Base-by-base conservation (phyloP, 1,140 invertebrate species). In the Goniozus legneri region DNA sequence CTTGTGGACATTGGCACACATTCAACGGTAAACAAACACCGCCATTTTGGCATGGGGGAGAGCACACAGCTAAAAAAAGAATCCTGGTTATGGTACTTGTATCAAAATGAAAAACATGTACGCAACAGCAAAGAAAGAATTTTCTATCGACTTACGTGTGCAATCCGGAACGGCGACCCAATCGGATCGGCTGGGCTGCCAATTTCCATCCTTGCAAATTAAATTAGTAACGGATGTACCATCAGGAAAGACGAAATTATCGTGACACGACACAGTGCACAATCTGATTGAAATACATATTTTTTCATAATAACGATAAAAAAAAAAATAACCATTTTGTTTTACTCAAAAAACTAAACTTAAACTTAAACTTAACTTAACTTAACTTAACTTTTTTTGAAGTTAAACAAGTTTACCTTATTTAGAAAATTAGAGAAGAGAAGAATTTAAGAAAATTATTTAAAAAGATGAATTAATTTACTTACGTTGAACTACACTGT, bases 11-110 rank as follows among this genome's bases (percentile, higher is more conserved):
- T 50, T 88, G 82, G 44, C 90, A 93, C 2, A 80, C 73, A 65
- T 91, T 86, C 8, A 82, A 77, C 1, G 84, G 79, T 1, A 91
- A 69, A 69, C 90, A 93, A 33, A 80, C 78, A 0, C 89, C 90
- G 6, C 84, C 87, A 60, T 92, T 91, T 43, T 78, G 47, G 61
- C 90, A 92, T 0, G 82, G 76, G 1, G 88, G 89, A 40, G 79
- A 60, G 56, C 90, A 92, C 18, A 82, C 79, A 1, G 87, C 85
- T 86, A 52, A n/a, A n/a, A n/a, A n/a, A n/a, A n/a, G n/a, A n/a
- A n/a, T n/a, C n/a, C n/a, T n/a, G n/a, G n/a, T n/a, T n/a, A n/a
- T n/a, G n/a, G n/a, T n/a, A n/a, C n/a, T n/a, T n/a, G n/a, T n/a
- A n/a, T n/a, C n/a, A n/a, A n/a, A n/a, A n/a, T n/a, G n/a, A n/a